These are phyloP conservation scores for Sphenopsis melanotis DNA, from an alignment of 2,797 vertebrate species.

Conservation along the genomic window DNA sequence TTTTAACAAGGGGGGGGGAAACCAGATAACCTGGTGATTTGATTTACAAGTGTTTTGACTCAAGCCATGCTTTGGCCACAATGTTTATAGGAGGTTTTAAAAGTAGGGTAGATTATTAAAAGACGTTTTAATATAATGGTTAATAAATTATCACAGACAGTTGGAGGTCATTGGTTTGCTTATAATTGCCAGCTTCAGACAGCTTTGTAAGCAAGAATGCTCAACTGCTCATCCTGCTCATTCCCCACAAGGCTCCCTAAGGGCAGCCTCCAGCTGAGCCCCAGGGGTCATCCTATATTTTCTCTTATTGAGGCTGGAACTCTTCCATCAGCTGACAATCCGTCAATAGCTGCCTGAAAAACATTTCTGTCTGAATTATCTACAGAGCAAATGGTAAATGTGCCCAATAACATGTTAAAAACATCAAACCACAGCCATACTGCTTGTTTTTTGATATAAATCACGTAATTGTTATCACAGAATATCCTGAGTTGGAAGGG, in stretches of 20 bases:
- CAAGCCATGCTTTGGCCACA: neutral
- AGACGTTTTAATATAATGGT: neutral
- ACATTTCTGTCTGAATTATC: neutral
- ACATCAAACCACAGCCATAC: neutral
- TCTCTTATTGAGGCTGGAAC: neutral
- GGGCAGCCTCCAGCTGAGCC: neutral
- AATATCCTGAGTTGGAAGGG: neutral
- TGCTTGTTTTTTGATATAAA: neutral
- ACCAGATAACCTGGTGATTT: neutral
- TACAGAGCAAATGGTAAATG: neutral
- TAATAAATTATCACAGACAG: slow-evolving; percentile 12
- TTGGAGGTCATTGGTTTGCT: neutral
- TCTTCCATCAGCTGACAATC: neutral
- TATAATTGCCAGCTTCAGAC: neutral
- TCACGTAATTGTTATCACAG: neutral
- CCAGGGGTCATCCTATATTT: neutral
- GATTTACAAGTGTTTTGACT: neutral
- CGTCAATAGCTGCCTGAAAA: neutral
- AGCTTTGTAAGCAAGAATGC: neutral
- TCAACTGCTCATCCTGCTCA: neutral
- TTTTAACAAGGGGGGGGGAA: neutral
- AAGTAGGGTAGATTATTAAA: slow-evolving; percentile 21
- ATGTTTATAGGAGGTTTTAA: neutral
- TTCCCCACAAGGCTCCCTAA: neutral
- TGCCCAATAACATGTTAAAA: neutral